phyloP scores from a whole-genome alignment of 2,888 invertebrate genomes.

The Dolichopus griseipennis region DNA sequence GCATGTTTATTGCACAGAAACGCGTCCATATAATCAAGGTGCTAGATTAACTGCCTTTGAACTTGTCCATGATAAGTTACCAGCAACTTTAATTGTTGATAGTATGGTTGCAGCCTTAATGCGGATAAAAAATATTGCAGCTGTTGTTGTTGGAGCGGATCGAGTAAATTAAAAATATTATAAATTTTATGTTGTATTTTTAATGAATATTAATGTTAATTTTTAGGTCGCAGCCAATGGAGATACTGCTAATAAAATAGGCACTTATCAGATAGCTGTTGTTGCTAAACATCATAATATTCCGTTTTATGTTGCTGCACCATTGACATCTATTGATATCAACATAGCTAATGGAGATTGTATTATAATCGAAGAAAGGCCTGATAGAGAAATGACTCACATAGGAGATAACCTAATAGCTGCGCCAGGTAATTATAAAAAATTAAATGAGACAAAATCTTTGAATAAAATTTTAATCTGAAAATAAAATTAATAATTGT shows the following conservation, averaged over 20 bases:
- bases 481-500: not conserved
- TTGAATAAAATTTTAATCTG: not conserved
- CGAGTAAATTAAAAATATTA: constrained; percentile 49
- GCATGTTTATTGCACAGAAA: constrained; percentile 92
- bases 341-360: constrained; percentile 67
- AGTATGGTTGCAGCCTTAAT: constrained; percentile 90
- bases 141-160: constrained; percentile 96
- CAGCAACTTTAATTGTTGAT: constrained; percentile 87
- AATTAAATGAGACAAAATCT: too few species aligned
- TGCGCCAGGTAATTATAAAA: constrained; percentile 57
- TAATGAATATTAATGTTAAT: constrained; percentile 10
- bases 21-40: constrained; percentile 96
- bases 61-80: constrained; percentile 83
- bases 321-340: constrained; percentile 83
- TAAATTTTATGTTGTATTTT: constrained; percentile 2
- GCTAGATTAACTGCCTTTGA: constrained; percentile 94
- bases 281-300: constrained; percentile 82
- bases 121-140: constrained; percentile 71
- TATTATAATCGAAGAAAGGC: constrained; percentile 90
- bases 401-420: constrained; percentile 81
- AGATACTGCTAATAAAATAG: constrained; percentile 98
- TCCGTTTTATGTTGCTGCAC: constrained; percentile 93
- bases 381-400: constrained; percentile 83
- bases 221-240: constrained; percentile 81
- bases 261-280: constrained; percentile 91